A percentile compares a stretch with the other conserved stretches of the same genome.
Conservation (phyloP, 2,797 vertebrate species). For the Apodemus agrarius region DNA sequence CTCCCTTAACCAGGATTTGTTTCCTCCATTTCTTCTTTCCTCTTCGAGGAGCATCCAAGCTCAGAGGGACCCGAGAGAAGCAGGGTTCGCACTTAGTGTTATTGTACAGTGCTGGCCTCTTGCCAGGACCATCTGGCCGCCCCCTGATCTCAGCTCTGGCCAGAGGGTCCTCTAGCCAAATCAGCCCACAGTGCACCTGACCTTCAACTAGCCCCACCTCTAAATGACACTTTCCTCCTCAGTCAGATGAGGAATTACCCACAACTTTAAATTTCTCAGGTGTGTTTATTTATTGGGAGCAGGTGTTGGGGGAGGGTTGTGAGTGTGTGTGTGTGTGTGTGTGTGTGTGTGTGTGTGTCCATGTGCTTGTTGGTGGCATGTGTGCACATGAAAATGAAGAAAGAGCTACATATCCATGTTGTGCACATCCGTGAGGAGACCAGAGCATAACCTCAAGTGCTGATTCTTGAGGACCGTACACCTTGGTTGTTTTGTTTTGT, state of each 20-base stretch:
- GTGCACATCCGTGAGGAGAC: not conserved
- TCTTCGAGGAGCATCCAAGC: not conserved
- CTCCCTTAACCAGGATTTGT: not conserved
- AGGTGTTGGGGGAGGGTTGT: not conserved
- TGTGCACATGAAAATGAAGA: not conserved
- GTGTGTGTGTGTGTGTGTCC: too few species aligned
- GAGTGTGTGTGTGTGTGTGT: not conserved
- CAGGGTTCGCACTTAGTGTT: not conserved
- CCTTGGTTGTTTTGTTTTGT: not conserved
- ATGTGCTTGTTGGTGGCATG: not conserved
- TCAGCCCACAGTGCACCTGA: not conserved
- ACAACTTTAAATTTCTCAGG: not conserved
- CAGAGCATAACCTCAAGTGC: not conserved
- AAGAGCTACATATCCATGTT: not conserved
- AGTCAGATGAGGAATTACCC: not conserved
- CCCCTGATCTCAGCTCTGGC: not conserved
- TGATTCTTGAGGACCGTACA: not conserved
- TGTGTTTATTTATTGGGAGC: not conserved
- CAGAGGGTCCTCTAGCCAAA: not conserved
- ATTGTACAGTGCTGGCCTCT: not conserved
- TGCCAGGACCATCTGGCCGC: not conserved
- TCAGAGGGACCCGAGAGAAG: not conserved
- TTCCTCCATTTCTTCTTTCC: not conserved
- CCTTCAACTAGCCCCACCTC: constrained; percentile 10
- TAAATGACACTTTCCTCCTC: not conserved